phyloP scores from a whole-genome alignment of 2,888 invertebrate genomes.

The Eutolmus rufibarbis region DNA sequence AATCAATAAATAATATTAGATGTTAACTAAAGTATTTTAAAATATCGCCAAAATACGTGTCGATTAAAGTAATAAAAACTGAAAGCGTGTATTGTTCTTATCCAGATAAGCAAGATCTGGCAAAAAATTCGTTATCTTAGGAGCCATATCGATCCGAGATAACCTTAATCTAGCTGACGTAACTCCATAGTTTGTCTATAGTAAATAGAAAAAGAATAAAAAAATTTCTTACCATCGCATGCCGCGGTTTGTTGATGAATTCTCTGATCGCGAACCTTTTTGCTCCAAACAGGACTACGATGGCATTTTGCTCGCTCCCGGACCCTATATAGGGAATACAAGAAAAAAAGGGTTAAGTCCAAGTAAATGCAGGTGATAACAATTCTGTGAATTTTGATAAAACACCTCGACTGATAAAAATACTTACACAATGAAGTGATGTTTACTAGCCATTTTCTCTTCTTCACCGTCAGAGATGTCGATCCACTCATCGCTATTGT shows the following conservation, averaged over 20 bases:
- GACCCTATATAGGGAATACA: conserved; percentile 52
- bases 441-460: conserved; percentile 41
- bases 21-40: not conserved
- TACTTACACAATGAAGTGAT: conserved; percentile 62
- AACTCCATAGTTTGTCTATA: not conserved
- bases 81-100: not conserved
- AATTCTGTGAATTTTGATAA: conserved; percentile 9
- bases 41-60: not conserved
- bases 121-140: not conserved
- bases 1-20: too few species aligned
- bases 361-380: not conserved
- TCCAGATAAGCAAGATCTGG: not conserved
- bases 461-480: conserved; percentile 58
- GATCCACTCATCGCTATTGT: conserved; percentile 61
- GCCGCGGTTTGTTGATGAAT: conserved; percentile 58
- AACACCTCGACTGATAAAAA: not conserved
- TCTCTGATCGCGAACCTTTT: conserved; percentile 61
- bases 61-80: not conserved
- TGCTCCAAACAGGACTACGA: conserved; percentile 62
- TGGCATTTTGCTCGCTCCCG: conserved; percentile 60
- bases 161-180: not conserved
- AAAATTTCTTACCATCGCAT: conserved; percentile 57
- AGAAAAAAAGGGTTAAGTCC: not conserved
- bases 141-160: not conserved
- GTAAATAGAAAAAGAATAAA: not conserved